Evolutionary conservation across 2,113 vertebrate species (phyloP).

Genomic region (Perca fluviatilis): DNA sequence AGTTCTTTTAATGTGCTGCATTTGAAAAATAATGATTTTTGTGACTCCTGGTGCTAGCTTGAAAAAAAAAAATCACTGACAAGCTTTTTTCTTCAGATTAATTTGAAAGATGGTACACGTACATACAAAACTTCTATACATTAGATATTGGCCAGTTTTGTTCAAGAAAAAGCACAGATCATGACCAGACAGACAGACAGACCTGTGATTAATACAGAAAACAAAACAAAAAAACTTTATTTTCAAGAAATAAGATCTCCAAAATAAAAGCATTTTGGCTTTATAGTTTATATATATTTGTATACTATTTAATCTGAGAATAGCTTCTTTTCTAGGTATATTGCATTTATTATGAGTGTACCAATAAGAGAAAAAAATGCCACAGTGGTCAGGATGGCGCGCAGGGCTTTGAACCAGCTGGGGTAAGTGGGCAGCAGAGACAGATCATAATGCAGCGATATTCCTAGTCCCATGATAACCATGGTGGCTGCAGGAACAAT

Average conservation of each 20-base stretch:
- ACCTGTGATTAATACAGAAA: neutral
- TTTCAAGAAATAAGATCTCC: neutral
- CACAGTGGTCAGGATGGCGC: constrained; percentile 84
- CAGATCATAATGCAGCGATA: constrained; percentile 90
- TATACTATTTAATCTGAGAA: constrained; percentile 41
- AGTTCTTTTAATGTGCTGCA: neutral
- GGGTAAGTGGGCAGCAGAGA: constrained; percentile 91
- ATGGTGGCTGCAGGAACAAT: constrained; percentile 70
- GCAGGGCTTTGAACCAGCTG: constrained; percentile 91
- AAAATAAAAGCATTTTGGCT: neutral
- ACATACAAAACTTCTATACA: neutral
- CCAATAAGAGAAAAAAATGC: constrained; percentile 84
- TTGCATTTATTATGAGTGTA: constrained; percentile 73
- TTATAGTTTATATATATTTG: neutral
- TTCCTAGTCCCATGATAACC: constrained; percentile 87
- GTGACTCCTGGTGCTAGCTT: neutral
- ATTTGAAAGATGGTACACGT: neutral
- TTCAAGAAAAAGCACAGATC: neutral
- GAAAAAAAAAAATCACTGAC: neutral
- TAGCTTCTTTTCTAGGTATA: constrained; percentile 82
- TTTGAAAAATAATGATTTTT: neutral
- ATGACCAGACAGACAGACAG: neutral
- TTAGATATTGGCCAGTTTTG: neutral
- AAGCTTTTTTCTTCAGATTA: neutral
- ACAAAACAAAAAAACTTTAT: neutral